A percentile compares a stretch with the other conserved stretches of the same genome.
These are phyloP conservation scores for Polymixis flavicincta DNA, from an alignment of 2,888 invertebrate species.

Conservation along the genomic window DNA sequence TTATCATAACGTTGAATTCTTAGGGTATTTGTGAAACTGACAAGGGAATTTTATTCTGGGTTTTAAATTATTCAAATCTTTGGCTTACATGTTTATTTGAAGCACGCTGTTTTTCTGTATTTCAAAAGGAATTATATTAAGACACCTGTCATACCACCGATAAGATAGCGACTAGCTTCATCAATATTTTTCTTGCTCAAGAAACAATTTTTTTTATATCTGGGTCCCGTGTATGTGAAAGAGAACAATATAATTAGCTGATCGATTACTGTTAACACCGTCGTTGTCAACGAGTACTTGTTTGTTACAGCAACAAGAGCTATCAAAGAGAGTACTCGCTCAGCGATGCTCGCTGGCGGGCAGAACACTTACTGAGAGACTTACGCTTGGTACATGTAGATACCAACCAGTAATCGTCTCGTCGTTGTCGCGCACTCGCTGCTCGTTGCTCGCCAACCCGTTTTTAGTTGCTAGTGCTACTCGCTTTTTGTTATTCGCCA, in stretches of 20 bases:
- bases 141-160: too few relatives aligned
- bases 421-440: background rate
- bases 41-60: slow-evolving; percentile 22
- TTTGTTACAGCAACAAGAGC: background rate
- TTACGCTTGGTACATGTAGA: background rate
- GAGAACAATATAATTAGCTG: background rate
- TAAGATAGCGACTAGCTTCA: background rate
- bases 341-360: background rate
- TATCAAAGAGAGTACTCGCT: background rate
- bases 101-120: background rate
- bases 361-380: too few relatives aligned
- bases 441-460: background rate
- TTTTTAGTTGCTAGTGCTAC: background rate
- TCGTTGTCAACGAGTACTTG: background rate
- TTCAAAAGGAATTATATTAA: background rate
- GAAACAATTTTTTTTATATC: background rate
- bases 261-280: background rate
- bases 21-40: slow-evolving; percentile 33
- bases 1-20: slow-evolving; percentile 49
- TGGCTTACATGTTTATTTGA: slow-evolving; percentile 15
- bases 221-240: background rate
- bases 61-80: slow-evolving; percentile 27
- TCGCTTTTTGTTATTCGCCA: background rate
- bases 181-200: background rate
- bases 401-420: background rate